Base-by-base conservation (phyloP, 2,113 vertebrate genomes). In the Notarius lentiginosus region DNA sequence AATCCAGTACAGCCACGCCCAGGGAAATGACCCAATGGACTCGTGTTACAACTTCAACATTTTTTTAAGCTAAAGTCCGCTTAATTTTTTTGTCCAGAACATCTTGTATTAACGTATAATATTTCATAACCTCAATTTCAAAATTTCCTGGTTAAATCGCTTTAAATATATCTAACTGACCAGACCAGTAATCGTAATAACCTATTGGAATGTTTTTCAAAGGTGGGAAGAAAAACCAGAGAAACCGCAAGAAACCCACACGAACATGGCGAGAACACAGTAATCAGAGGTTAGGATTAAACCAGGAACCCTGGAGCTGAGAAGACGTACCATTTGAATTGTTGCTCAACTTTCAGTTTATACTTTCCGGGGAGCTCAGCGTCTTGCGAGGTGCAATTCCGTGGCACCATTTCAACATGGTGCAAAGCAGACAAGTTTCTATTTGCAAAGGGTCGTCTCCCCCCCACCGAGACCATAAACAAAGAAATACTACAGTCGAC, bases 101-200 rank as follows among this genome's bases (percentile, higher is more conserved):
- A 41, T 41, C 41, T 41, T 4, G 41, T 41, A 41, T 41, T 41
- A 41, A 41, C 41, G 41, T 41, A 41, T 41, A 41, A 41, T 0
- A 41, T 41, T 41, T 41, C 41, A 41, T 4, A 41, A 41, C 41
- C 41, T 41, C 41, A 41, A 41, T 4, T 4, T 41, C 2, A 41
- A 41, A 41, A 41, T 41, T 41, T 41, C 41, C 41, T 41, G 41
- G 41, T 41, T 41, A 41, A 41, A 41, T 4, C 4, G 41, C 41
- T 41, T 41, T 41, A 88, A 90, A 87, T 76, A 85, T 70, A 82
- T 30, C 87, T 79, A 79, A 87, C 79, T 88, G 56, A 34, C 20
- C 76, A 79, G 82, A 84, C 56, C 10, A 56, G 14, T 56, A 56
- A 41, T 3, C 3, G 41, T 41, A 41, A 41, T 41, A 41, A 41